Evolutionary conservation across 2,113 vertebrate genomes (phyloP).

Genomic region (Guaruba guarouba): DNA sequence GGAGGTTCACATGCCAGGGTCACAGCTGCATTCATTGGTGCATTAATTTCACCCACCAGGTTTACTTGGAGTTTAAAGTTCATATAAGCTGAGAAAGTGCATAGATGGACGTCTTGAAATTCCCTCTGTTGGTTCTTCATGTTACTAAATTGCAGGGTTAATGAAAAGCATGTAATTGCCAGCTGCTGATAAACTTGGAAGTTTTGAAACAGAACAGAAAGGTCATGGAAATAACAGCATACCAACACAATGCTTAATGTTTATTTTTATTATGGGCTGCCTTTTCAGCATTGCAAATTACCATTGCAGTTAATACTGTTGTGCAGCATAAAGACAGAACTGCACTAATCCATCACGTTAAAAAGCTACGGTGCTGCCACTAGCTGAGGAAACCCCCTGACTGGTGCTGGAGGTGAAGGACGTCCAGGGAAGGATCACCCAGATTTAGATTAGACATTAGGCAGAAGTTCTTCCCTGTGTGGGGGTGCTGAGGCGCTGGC

Average conservation of each 20-base stretch:
- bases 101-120: background rate
- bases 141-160: background rate
- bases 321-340: background rate
- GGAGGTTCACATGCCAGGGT: background rate
- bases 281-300: background rate
- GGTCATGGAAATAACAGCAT: slow-evolving; percentile 34
- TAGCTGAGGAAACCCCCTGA: background rate
- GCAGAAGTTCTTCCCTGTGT: background rate
- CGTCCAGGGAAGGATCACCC: background rate
- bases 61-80: background rate
- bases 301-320: background rate
- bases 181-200: slow-evolving; percentile 19
- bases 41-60: background rate
- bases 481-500: background rate
- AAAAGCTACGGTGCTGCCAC: background rate
- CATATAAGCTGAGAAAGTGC: background rate
- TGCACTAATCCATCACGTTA: background rate
- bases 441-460: background rate
- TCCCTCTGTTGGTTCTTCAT: background rate
- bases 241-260: slow-evolving; percentile 12
- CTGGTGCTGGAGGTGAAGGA: background rate
- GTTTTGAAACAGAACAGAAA: slow-evolving; percentile 32
- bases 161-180: background rate
- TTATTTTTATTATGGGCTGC: slow-evolving; percentile 43
- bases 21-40: background rate